These are phyloP conservation scores for Muscicapa striata DNA, from an alignment of 2,797 vertebrate genomes.

Conservation along the genomic window DNA sequence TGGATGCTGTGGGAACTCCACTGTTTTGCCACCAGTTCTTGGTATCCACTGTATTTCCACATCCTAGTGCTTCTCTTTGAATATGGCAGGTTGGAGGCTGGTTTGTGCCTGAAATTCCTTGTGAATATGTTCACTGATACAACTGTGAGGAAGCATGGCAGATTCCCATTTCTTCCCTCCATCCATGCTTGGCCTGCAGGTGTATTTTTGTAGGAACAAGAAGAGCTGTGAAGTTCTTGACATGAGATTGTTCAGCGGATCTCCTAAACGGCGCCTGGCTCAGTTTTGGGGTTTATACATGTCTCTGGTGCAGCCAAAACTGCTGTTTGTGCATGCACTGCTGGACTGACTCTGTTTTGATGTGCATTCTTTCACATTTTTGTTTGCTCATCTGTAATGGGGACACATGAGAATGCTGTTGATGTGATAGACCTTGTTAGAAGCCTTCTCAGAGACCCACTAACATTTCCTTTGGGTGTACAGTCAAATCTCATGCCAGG, in stretches of 20 bases:
- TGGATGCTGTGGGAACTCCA: neutral
- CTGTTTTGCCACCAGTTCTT: neutral
- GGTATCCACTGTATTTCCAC: rapidly evolving
- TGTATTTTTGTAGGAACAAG: neutral
- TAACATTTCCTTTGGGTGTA: neutral
- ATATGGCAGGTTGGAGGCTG: neutral
- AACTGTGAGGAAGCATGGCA: neutral
- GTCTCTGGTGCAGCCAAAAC: neutral
- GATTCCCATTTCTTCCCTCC: neutral
- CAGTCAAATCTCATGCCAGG: neutral
- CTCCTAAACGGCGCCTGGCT: neutral
- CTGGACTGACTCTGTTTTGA: neutral
- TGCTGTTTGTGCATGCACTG: neutral
- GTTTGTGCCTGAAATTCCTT: neutral
- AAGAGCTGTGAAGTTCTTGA: neutral
- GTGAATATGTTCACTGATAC: neutral
- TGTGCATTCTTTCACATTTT: neutral
- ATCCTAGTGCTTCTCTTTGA: neutral
- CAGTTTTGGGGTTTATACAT: neutral
- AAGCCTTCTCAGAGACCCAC: neutral
- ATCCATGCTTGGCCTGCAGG: neutral
- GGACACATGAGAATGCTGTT: rapidly evolving
- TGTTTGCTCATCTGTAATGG: neutral
- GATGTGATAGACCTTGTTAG: neutral
- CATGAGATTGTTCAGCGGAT: neutral